Conservation (phyloP, 1,140 invertebrate species). For the Bactericera cockerelli region DNA sequence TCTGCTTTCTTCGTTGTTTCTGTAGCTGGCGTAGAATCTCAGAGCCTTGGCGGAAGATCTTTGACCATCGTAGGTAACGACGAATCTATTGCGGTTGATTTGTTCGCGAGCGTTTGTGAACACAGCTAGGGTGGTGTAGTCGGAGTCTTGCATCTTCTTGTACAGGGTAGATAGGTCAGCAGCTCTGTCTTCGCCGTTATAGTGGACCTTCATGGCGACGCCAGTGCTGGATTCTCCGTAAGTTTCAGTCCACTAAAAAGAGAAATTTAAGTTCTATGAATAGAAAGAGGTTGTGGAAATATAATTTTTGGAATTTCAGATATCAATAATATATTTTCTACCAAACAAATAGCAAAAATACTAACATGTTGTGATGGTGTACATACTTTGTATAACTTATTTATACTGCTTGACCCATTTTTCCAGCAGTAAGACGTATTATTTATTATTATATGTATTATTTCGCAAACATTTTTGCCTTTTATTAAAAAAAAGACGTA, state of each 20-base stretch:
- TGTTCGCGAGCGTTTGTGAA: background rate
- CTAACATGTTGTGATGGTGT: too few relatives aligned
- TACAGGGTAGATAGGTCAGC: slow-evolving; percentile 22
- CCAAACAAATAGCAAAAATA: too few relatives aligned
- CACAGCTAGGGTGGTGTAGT: background rate
- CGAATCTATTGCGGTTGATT: slow-evolving; percentile 20
- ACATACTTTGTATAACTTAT: too few relatives aligned
- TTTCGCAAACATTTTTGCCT: too few relatives aligned
- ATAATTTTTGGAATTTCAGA: too few relatives aligned
- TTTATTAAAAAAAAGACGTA: too few relatives aligned
- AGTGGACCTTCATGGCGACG: slow-evolving; percentile 32
- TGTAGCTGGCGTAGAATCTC: slow-evolving; percentile 18
- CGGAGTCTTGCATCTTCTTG: background rate
- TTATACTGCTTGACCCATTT: too few relatives aligned
- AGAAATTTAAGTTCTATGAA: background rate
- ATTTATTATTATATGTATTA: too few relatives aligned
- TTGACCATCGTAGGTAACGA: slow-evolving; percentile 20
- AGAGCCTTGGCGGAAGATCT: slow-evolving; percentile 21
- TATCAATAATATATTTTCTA: too few relatives aligned
- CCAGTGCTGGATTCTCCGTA: slow-evolving; percentile 27
- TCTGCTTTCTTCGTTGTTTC: slow-evolving; percentile 3
- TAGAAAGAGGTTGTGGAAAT: background rate
- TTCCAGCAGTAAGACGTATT: too few relatives aligned
- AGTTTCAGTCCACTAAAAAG: slow-evolving; percentile 11
- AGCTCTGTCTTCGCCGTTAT: slow-evolving; percentile 30